Percentiles rank a stretch among this genome's conserved stretches.
Conservation (phyloP, 2,113 vertebrate genomes). For the Cranoglanis bouderius region DNA sequence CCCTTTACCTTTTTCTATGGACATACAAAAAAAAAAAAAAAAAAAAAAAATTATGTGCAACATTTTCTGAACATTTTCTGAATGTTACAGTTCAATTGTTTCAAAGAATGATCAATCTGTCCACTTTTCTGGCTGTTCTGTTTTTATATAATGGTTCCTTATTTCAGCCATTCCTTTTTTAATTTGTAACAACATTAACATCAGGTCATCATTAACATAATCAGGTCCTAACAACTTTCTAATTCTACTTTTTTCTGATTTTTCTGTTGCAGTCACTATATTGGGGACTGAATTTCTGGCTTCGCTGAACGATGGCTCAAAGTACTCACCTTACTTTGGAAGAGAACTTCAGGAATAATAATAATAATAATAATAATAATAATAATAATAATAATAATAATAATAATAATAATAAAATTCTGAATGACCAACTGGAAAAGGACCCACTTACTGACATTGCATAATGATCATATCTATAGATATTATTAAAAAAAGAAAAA, state of each 20-base stretch:
- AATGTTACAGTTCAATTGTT: no score
- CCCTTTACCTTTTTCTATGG: no score
- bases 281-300: not conserved
- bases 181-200: not conserved
- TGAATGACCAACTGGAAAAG: not conserved
- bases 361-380: no score
- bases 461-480: no score
- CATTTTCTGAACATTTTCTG: no score
- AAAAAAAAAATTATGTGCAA: no score
- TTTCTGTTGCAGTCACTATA: not conserved
- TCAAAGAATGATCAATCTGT: no score
- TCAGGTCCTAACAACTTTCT: not conserved
- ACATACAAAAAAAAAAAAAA: no score
- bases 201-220: no score
- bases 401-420: not conserved
- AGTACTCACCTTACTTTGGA: not conserved
- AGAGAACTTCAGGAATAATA: not conserved
- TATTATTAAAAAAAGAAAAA: no score
- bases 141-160: not conserved
- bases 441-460: not conserved
- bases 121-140: no score
- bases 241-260: not conserved
- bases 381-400: no score
- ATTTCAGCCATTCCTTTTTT: not conserved
- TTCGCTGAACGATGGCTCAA: not conserved